A percentile compares a stretch with the other conserved stretches of the same genome.
Evolutionary conservation across 2,113 vertebrate species (phyloP).

Genomic region (Manacus vitellinus): DNA sequence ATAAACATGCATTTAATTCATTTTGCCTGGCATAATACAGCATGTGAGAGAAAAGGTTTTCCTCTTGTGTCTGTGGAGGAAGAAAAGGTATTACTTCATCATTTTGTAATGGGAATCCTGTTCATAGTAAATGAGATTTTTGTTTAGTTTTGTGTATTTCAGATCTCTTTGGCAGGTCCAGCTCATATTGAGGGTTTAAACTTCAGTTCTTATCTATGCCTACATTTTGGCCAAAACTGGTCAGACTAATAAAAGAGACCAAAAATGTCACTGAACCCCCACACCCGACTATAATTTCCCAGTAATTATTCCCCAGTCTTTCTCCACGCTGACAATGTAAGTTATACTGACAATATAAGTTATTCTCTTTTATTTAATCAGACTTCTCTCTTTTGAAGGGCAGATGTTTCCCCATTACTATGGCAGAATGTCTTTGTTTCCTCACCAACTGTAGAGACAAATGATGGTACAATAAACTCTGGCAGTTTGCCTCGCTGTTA

Average conservation of each 20-base stretch:
- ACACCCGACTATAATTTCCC: constrained; percentile 19
- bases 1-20: constrained; percentile 27
- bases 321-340: constrained; percentile 18
- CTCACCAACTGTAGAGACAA: constrained; percentile 43
- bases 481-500: constrained; percentile 11
- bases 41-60: background rate
- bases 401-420: constrained; percentile 59
- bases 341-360: constrained; percentile 44
- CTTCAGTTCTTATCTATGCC: background rate
- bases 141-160: background rate
- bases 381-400: constrained; percentile 39
- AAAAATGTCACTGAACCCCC: background rate
- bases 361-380: constrained; percentile 47
- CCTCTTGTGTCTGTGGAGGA: background rate
- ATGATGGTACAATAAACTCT: constrained; percentile 40
- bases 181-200: background rate
- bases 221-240: background rate
- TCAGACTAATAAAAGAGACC: background rate
- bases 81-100: background rate
- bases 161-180: background rate
- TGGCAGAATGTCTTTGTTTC: constrained; percentile 56
- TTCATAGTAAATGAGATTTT: background rate
- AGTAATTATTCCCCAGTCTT: constrained; percentile 14
- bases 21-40: background rate
- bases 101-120: background rate